These are phyloP conservation scores for Acanthis flammea DNA, from an alignment of 2,797 vertebrate species.

Conservation along the genomic window DNA sequence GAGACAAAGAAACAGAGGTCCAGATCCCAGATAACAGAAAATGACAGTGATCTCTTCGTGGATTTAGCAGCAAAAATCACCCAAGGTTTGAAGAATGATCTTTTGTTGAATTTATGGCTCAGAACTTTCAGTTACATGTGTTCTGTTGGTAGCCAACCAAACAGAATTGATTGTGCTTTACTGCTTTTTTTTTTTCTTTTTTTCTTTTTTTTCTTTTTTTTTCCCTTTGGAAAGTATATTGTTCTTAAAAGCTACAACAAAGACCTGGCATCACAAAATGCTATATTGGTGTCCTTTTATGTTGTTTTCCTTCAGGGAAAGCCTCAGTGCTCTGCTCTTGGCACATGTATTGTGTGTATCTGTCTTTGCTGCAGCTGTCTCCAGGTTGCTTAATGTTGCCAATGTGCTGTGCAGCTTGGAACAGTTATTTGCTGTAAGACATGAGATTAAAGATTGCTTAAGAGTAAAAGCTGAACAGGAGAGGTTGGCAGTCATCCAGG, in stretches of 20 bases:
- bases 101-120: not conserved
- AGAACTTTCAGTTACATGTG: not conserved
- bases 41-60: constrained; percentile 91
- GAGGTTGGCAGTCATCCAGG: not conserved
- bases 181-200: not conserved
- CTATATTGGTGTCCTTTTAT: not conserved
- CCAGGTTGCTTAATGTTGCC: not conserved
- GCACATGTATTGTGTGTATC: fast-evolving
- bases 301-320: not conserved
- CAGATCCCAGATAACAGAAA: constrained; percentile 69
- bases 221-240: not conserved
- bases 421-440: not conserved
- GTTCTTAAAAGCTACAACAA: not conserved
- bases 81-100: constrained; percentile 77
- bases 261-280: not conserved
- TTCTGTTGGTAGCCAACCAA: not conserved
- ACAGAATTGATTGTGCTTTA: not conserved
- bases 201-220: not conserved
- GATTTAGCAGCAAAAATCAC: constrained; percentile 94
- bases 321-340: not conserved
- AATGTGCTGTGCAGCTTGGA: not conserved
- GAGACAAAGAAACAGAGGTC: constrained; percentile 80
- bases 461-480: not conserved
- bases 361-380: not conserved
- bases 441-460: not conserved